These are phyloP conservation scores for Cairina moschata DNA, from an alignment of 2,113 vertebrate species.

Conservation along the genomic window DNA sequence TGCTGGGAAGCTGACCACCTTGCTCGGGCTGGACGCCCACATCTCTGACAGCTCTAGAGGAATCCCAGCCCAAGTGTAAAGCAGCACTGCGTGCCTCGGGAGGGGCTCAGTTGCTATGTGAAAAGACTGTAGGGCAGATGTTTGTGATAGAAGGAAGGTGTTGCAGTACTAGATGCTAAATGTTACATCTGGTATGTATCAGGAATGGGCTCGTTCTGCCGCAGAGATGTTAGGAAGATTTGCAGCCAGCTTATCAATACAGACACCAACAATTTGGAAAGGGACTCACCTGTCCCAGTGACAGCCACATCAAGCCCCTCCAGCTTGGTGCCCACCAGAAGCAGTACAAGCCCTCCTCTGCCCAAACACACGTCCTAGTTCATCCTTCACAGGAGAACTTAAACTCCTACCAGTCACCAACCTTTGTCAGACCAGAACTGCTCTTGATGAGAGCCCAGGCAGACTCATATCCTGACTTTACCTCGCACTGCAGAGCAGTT, in stretches of 20 bases:
- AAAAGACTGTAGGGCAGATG: neutral
- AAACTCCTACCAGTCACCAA: neutral
- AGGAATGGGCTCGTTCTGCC: neutral
- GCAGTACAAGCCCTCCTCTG: neutral
- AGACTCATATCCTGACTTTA: neutral
- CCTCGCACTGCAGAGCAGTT: neutral
- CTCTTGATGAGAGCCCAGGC: neutral
- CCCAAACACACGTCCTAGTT: neutral
- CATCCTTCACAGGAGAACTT: neutral
- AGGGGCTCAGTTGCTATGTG: fast-evolving
- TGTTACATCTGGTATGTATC: neutral
- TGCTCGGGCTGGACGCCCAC: neutral
- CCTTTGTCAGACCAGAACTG: neutral
- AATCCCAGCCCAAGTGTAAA: neutral
- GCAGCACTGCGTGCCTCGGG: fast-evolving
- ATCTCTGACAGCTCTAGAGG: neutral
- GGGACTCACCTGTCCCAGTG: neutral
- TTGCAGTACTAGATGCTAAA: neutral
- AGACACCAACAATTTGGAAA: fast-evolving
- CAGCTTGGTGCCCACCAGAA: fast-evolving
- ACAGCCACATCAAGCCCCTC: neutral
- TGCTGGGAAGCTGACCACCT: neutral
- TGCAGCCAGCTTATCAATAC: neutral
- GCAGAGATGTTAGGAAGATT: neutral
- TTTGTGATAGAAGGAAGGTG: neutral